phyloP scores from a whole-genome alignment of 2,797 vertebrate genomes.

The Sitta carolinensis region DNA sequence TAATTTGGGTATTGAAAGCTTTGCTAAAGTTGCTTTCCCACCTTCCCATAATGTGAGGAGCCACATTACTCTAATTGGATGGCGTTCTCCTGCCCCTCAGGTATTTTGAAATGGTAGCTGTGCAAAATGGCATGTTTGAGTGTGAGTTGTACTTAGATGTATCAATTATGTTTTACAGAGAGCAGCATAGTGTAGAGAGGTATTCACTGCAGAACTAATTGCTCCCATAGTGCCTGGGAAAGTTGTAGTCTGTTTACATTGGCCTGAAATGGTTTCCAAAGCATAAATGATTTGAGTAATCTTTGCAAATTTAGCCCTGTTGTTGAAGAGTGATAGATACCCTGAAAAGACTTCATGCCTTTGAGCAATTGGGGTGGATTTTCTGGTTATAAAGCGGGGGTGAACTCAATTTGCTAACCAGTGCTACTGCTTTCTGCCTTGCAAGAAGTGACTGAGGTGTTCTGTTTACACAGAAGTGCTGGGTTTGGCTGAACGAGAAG shows the following conservation, averaged over 20 bases:
- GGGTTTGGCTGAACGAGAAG: neutral
- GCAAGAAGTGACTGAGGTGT: neutral
- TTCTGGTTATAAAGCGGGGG: neutral
- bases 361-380: neutral
- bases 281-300: neutral
- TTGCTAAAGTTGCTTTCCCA: neutral
- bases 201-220: neutral
- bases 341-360: neutral
- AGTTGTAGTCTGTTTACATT: slow-evolving; percentile 9
- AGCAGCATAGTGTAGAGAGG: neutral
- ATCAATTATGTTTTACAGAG: neutral
- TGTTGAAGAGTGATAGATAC: neutral
- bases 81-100: neutral
- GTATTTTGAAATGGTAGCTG: neutral
- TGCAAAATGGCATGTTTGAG: neutral
- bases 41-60: neutral
- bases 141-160: neutral
- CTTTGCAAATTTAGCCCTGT: neutral
- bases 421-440: neutral
- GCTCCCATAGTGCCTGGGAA: neutral
- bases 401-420: neutral
- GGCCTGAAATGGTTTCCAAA: neutral
- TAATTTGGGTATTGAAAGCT: neutral
- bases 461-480: neutral
- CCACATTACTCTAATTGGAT: neutral